Evolutionary conservation across 2,888 invertebrate genomes (phyloP).

Genomic region (Pandemis corylana): DNA sequence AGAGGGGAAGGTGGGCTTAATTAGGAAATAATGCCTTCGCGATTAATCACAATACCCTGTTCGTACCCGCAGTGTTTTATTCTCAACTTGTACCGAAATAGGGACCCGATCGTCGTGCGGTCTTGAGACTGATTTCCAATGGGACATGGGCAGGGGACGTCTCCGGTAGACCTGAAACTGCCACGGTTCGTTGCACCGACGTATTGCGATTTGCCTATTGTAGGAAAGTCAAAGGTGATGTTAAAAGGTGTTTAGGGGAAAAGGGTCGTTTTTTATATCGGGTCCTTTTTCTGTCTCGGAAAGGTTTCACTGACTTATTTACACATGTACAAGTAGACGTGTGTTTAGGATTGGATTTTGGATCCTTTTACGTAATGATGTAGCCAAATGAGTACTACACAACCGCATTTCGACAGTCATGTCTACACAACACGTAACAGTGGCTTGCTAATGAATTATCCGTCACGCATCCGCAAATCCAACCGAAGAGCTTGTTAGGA

Average conservation of each 20-base stretch:
- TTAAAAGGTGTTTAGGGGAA: conserved; percentile 51
- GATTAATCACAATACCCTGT: conserved; percentile 80
- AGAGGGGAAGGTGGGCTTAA: conserved; percentile 80
- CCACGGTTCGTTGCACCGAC: conserved; percentile 75
- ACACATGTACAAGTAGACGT: conserved; percentile 5
- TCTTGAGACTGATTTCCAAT: conserved; percentile 73
- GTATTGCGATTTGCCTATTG: conserved; percentile 70
- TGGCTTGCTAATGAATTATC: conserved; percentile 47
- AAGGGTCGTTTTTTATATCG: conserved; percentile 37
- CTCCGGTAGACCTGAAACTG: conserved; percentile 78
- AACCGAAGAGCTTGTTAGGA: conserved; percentile 66
- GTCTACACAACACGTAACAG: conserved; percentile 27
- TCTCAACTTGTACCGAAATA: conserved; percentile 53
- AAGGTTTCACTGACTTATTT: conserved; percentile 20
- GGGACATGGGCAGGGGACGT: conserved; percentile 68
- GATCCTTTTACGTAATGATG: neutral
- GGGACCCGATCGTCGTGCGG: conserved; percentile 49
- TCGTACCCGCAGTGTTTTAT: conserved; percentile 60
- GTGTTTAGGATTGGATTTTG: conserved; percentile 11
- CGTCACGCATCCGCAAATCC: conserved; percentile 50
- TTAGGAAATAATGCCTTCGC: conserved; percentile 82
- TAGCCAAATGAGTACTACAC: neutral
- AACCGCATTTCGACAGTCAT: conserved; percentile 17
- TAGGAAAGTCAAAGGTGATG: conserved; percentile 72
- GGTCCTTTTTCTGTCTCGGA: conserved; percentile 36